phyloP scores from a whole-genome alignment of 2,888 invertebrate genomes.

The Phania funesta region DNA sequence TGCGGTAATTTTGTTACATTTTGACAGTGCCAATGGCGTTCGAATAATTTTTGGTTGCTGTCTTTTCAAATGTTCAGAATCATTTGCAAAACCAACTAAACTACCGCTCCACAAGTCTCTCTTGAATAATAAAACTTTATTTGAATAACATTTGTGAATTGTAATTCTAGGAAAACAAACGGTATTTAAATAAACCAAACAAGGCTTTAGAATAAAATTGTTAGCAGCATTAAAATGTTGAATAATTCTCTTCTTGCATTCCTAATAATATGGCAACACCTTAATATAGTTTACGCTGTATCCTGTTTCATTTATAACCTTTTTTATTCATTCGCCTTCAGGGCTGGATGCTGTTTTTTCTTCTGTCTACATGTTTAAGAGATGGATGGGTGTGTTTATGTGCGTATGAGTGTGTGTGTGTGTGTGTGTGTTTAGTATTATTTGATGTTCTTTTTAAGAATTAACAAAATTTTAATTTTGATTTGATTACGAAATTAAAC shows the following conservation, averaged over 20 bases:
- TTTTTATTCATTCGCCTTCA: conserved; percentile 21
- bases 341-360: conserved; percentile 44
- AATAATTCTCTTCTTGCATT: neutral
- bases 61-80: neutral
- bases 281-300: neutral
- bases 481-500: conserved; percentile 40
- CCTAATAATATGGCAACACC: neutral
- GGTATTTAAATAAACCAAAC: neutral
- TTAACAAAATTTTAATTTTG: conserved; percentile 43
- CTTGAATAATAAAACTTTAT: neutral
- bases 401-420: neutral
- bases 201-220: neutral
- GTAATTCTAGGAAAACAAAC: conserved; percentile 2
- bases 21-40: conserved; percentile 57
- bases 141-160: neutral
- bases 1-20: conserved; percentile 44
- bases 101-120: neutral
- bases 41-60: neutral
- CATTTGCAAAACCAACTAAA: neutral
- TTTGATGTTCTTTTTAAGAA: too few relatives aligned
- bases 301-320: conserved; percentile 21
- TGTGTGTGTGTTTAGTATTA: neutral
- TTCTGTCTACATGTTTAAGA: conserved; percentile 30
- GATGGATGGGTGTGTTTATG: neutral
- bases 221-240: neutral